Percentiles rank a stretch among this genome's conserved stretches.
phyloP scores from a whole-genome alignment of 2,113 vertebrate species.

The Acrocephalus kingi region DNA sequence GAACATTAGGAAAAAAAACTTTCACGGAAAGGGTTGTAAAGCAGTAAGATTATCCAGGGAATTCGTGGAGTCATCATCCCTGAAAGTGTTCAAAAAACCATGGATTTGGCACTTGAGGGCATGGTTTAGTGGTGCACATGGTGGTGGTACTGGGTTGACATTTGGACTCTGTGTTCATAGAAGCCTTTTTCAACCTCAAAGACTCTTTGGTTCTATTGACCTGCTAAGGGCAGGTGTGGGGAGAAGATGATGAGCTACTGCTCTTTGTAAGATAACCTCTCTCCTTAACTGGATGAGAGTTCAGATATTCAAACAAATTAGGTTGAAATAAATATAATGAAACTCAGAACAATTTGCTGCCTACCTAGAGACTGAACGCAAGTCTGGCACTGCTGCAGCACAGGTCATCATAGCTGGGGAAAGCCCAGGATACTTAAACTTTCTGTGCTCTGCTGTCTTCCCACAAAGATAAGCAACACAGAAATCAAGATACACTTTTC shows the following conservation, averaged over 20 bases:
- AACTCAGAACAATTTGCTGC: background rate
- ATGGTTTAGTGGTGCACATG: background rate
- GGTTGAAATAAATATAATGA: background rate
- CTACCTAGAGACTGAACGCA: background rate
- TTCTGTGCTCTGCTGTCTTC: background rate
- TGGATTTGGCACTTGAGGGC: background rate
- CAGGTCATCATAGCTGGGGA: background rate
- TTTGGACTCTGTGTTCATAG: background rate
- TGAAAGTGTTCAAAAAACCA: background rate
- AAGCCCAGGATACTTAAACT: background rate
- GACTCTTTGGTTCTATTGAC: background rate
- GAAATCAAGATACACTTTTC: background rate
- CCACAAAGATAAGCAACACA: background rate
- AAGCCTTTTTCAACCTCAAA: background rate
- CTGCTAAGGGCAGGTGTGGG: background rate
- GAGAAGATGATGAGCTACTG: background rate
- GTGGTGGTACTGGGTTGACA: background rate
- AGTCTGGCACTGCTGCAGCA: background rate
- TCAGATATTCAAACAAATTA: background rate
- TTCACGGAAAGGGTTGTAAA: background rate
- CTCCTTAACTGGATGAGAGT: background rate
- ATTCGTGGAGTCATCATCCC: background rate
- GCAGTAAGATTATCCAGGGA: background rate
- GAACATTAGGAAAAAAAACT: background rate
- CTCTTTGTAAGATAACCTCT: background rate